Base-by-base conservation (phyloP, 2,113 vertebrate genomes). In the Pollimyrus isidori region DNA sequence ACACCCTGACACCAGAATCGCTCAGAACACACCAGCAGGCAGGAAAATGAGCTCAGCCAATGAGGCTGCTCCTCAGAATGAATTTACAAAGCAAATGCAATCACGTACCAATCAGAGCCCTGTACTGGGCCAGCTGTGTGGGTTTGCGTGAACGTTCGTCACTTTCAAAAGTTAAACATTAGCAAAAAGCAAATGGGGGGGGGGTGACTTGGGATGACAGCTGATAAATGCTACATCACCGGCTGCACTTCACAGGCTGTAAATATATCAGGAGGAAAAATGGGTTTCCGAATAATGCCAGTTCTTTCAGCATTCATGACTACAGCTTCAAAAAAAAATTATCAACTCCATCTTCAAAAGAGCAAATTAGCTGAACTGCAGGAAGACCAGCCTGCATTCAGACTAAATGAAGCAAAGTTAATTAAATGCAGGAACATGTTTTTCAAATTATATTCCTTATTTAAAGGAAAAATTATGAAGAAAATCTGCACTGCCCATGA, bases 291-390 rank as follows among this genome's bases (percentile, higher is more conserved):
- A 69, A 69, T 69, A 69, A 30, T 30, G 26, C 3, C 1, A 3
- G n/a, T 11, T 65, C 35, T 76, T 76, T 76, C 69, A 76, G 69
- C 69, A 80, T 42, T 80, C 35, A 19, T 7, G 73, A 80, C 35
- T 7, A 80, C 13, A 80, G 73, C 73, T 80, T 80, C 15, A 80
- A 80, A 15, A 39, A 80, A 42, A 42, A 13, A 69, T 65, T 30
- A 69, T 80, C 73, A 80, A 80, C 73, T 73, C 65, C 65, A 73
- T 73, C 65, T 73, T 73, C 65, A 73, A 73, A 80, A 80, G 30
- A 39, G 35, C 73, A 80, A 42, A 80, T 80, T n/a, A 80, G 73
- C 73, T 42, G 73, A 80, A 80, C 73, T 80, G 73, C 35, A 80
- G 73, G 73, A 42, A 80, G 35, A 80, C 30, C 73, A 42, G 35